These are phyloP conservation scores for Catonia carolina DNA, from an alignment of 2,888 invertebrate genomes.

Conservation along the genomic window DNA sequence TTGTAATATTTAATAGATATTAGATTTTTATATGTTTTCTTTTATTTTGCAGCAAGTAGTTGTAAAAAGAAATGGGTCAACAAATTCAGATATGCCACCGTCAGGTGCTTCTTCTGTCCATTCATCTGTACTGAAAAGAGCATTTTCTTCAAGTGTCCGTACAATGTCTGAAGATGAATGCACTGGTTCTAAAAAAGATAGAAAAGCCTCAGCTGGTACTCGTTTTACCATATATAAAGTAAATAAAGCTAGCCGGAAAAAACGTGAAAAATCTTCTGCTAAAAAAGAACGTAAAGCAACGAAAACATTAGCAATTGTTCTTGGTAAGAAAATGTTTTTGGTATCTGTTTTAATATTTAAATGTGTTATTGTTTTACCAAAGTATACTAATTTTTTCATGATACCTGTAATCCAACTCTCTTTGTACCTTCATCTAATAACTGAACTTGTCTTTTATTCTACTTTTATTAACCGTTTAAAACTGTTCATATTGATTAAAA, in stretches of 20 bases:
- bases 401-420: too few species aligned
- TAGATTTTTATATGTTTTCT: too few species aligned
- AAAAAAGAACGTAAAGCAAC: conserved; percentile 96
- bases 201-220: conserved; percentile 57
- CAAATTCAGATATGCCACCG: conserved; percentile 37
- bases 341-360: too few species aligned
- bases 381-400: too few species aligned
- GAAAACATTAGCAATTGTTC: conserved; percentile 95
- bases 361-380: too few species aligned
- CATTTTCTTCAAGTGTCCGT: conserved; percentile 39
- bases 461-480: too few species aligned
- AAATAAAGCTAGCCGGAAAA: conserved; percentile 91
- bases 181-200: conserved; percentile 58
- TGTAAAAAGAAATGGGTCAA: conserved; percentile 37
- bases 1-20: too few species aligned
- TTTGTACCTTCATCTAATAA: too few species aligned
- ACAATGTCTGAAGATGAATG: conserved; percentile 35
- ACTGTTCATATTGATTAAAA: too few species aligned
- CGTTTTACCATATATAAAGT: conserved; percentile 89
- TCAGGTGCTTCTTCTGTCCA: conserved; percentile 37
- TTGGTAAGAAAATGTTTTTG: conserved; percentile 63
- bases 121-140: conserved; percentile 27
- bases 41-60: conserved; percentile 2
- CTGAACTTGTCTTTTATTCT: too few species aligned
- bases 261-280: conserved; percentile 87